Percentiles rank a stretch among this genome's conserved stretches.
These are phyloP conservation scores for Microplitis deprimator DNA, from an alignment of 2,888 invertebrate species.

Conservation along the genomic window DNA sequence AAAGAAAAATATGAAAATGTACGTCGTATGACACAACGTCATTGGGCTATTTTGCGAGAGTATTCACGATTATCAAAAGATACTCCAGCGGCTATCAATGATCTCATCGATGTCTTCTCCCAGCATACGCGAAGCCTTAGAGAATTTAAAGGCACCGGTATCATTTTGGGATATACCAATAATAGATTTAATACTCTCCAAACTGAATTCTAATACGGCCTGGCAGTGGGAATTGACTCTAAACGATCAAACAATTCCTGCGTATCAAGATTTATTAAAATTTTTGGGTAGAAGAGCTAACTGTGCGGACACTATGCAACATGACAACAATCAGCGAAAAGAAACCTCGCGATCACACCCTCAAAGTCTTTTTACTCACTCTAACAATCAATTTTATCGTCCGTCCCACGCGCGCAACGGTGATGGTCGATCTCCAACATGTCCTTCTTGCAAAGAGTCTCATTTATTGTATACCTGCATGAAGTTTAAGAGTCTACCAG, in stretches of 20 bases:
- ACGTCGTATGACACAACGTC: background rate
- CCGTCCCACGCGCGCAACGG: too few relatives aligned
- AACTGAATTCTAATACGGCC: constrained; percentile 23
- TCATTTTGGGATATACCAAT: constrained; percentile 33
- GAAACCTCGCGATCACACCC: background rate
- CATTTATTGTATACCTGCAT: constrained; percentile 6
- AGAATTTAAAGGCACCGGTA: constrained; percentile 36
- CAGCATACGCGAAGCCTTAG: constrained; percentile 20
- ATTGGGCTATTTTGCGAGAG: constrained; percentile 14
- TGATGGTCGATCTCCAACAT: background rate
- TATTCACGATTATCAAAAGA: constrained; percentile 16
- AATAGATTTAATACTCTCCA: constrained; percentile 28
- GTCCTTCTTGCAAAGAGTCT: constrained; percentile 1
- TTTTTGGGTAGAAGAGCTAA: constrained; percentile 35
- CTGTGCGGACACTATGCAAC: background rate
- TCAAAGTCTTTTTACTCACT: background rate
- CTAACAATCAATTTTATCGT: too few relatives aligned
- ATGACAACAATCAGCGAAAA: background rate
- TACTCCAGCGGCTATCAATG: background rate
- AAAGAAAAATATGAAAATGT: constrained; percentile 20
- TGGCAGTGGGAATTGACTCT: constrained; percentile 37
- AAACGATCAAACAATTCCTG: background rate
- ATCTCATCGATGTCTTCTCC: background rate
- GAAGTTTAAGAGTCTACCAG: background rate
- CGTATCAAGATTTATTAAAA: background rate